Evolutionary conservation across 2,113 vertebrate genomes (phyloP).

Genomic region (Muscicapa adusta): DNA sequence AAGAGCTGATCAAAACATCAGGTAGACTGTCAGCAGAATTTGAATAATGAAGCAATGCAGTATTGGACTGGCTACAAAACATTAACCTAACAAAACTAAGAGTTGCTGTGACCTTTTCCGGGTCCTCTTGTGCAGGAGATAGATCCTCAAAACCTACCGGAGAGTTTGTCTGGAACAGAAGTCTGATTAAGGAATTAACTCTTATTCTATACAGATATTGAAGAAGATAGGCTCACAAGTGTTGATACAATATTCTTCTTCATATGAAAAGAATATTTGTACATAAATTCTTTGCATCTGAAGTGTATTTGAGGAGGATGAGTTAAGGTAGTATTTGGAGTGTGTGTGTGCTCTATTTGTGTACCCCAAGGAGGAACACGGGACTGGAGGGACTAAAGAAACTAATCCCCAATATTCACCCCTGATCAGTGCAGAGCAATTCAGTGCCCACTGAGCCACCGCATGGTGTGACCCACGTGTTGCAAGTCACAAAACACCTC

Average conservation of each 20-base stretch:
- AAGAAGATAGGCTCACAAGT: not conserved
- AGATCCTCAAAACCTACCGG: not conserved
- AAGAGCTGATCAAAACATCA: constrained; percentile 28
- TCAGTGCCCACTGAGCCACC: not conserved
- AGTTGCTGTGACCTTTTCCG: not conserved
- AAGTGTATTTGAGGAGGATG: not conserved
- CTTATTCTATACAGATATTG: not conserved
- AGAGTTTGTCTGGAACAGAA: not conserved
- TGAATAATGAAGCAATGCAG: constrained; percentile 5
- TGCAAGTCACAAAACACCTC: not conserved
- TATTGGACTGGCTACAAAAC: not conserved
- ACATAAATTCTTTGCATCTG: not conserved
- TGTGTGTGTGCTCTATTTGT: not conserved
- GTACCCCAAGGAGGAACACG: not conserved
- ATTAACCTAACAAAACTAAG: not conserved
- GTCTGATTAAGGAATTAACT: not conserved
- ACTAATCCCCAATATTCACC: not conserved
- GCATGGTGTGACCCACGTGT: accelerated
- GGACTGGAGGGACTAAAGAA: not conserved
- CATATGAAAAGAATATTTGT: not conserved
- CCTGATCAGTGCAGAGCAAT: not conserved
- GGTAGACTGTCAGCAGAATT: not conserved
- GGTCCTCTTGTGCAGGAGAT: not conserved
- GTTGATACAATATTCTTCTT: not conserved
- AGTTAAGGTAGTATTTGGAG: not conserved